phyloP scores from a whole-genome alignment of 1,140 invertebrate species.

The Nasonia longicornis region DNA sequence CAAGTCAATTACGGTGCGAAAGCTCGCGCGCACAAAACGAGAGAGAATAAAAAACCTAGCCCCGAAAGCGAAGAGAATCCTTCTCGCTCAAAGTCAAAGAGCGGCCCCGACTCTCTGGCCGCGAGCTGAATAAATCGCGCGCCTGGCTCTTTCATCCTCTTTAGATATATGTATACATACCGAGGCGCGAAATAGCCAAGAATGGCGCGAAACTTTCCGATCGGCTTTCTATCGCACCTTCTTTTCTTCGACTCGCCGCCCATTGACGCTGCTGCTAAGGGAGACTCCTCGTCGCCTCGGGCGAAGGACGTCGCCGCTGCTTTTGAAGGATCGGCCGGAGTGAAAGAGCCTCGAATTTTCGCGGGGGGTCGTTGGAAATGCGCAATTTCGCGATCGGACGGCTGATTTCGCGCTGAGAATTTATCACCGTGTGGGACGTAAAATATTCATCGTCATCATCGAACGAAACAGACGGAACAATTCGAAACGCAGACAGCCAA shows the following conservation, averaged over 20 bases:
- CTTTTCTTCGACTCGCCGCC: neutral
- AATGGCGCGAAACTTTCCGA: conserved; percentile 9
- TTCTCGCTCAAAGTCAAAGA: conserved; percentile 18
- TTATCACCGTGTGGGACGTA: too few species aligned
- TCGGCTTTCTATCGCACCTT: conserved; percentile 1
- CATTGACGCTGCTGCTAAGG: neutral
- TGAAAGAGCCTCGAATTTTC: neutral
- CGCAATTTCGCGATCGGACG: too few species aligned
- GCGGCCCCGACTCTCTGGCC: neutral
- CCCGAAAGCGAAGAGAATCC: neutral
- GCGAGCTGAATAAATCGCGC: conserved; percentile 19
- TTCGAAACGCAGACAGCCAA: neutral
- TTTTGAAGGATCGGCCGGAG: neutral
- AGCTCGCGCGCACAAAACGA: neutral
- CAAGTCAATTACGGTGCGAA: neutral
- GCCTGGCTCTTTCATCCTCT: neutral
- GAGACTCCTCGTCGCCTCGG: neutral
- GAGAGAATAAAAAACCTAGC: neutral
- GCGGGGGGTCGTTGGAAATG: neutral
- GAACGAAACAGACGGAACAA: too few species aligned
- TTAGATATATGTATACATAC: neutral
- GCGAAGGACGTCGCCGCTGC: neutral
- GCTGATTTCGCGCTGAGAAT: too few species aligned
- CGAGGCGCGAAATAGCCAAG: neutral
- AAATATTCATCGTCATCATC: too few species aligned